These are phyloP conservation scores for Tipula lateralis DNA, from an alignment of 2,888 invertebrate species.

Conservation along the genomic window DNA sequence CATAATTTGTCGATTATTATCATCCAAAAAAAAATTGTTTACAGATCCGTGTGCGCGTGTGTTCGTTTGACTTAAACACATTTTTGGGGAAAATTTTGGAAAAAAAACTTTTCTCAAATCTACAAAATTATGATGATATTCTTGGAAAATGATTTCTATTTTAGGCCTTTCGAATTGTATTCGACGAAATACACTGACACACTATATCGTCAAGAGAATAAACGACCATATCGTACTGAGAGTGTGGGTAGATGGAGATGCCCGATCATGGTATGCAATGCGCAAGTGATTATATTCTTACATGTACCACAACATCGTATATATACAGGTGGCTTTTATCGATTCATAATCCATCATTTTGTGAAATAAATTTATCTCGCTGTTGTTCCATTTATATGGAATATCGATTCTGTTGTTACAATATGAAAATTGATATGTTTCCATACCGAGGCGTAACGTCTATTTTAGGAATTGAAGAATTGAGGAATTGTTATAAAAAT, in stretches of 20 bases:
- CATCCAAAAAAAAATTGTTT: neutral
- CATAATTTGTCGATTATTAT: conserved; percentile 13
- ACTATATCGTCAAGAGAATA: neutral
- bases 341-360: neutral
- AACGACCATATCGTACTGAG: conserved; percentile 11
- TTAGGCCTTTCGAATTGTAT: neutral
- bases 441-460: neutral
- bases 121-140: neutral
- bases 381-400: neutral
- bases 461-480: conserved; percentile 5
- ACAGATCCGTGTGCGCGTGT: neutral
- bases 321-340: neutral
- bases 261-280: neutral
- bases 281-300: neutral
- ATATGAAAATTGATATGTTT: conserved; percentile 19
- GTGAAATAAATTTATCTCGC: neutral
- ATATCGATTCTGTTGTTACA: neutral
- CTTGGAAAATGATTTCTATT: neutral
- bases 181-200: neutral
- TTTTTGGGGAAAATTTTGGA: no score
- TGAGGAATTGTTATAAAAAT: conserved; percentile 19
- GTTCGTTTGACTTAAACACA: neutral
- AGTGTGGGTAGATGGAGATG: neutral
- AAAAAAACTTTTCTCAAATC: neutral
- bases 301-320: no score